These are phyloP conservation scores for Callimorpha dominula DNA, from an alignment of 2,888 invertebrate genomes.

Conservation along the genomic window DNA sequence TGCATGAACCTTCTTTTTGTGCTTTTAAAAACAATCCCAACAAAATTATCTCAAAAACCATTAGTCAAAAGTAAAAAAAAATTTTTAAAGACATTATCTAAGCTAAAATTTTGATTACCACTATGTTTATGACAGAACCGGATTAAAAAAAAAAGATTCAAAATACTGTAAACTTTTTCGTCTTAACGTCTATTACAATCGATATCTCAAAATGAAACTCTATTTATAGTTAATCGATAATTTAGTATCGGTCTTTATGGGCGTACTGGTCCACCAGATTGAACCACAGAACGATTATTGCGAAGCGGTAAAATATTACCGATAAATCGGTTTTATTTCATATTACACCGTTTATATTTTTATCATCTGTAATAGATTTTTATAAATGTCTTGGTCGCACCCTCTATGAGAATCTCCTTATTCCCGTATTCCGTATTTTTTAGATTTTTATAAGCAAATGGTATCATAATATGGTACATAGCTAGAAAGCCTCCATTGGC, in stretches of 20 bases:
- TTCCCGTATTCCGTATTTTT: neutral
- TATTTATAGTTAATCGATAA: constrained; percentile 27
- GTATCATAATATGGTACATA: neutral
- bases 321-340: constrained; percentile 5
- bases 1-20: too few relatives aligned
- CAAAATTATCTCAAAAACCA: too few relatives aligned
- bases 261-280: constrained; percentile 29
- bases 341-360: constrained; percentile 1
- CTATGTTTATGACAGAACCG: too few relatives aligned
- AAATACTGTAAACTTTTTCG: neutral
- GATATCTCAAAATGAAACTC: neutral
- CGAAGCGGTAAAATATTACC: constrained; percentile 39
- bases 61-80: too few relatives aligned
- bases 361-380: neutral
- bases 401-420: neutral
- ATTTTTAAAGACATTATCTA: too few relatives aligned
- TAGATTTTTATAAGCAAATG: neutral
- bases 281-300: constrained; percentile 30
- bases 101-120: too few relatives aligned
- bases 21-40: too few relatives aligned
- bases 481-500: neutral
- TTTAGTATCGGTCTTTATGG: constrained; percentile 24
- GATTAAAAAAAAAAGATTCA: too few relatives aligned
- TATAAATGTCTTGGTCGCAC: neutral
- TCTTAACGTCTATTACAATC: neutral